Conservation (phyloP, 2,113 vertebrate species). For the Brienomyrus longianalis region DNA sequence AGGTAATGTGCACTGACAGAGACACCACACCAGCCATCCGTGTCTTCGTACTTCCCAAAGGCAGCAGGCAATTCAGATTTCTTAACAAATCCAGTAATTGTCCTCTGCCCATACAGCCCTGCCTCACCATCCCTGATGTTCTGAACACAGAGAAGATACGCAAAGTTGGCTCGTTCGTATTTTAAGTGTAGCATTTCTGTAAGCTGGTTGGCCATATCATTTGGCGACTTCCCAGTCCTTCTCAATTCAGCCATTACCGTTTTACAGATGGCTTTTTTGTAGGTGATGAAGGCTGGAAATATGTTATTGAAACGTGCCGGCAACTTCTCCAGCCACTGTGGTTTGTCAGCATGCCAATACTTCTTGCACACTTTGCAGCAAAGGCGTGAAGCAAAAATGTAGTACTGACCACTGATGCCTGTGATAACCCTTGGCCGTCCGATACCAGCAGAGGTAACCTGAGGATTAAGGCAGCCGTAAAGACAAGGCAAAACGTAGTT, state of each 20-base stretch:
- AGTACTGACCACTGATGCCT: not conserved
- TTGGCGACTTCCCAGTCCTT: too few relatives aligned
- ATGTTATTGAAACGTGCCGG: not conserved
- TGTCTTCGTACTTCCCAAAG: not conserved
- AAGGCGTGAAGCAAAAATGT: not conserved
- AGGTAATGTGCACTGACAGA: too few relatives aligned
- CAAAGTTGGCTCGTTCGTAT: too few relatives aligned
- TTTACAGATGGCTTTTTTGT: too few relatives aligned
- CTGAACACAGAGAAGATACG: too few relatives aligned
- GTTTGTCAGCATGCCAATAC: not conserved
- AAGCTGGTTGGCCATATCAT: too few relatives aligned
- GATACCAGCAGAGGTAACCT: not conserved
- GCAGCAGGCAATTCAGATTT: not conserved
- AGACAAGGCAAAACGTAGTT: not conserved
- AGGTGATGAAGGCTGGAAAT: too few relatives aligned
- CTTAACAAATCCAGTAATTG: not conserved
- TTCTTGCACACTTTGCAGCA: not conserved
- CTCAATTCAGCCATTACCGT: too few relatives aligned
- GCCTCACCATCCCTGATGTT: too few relatives aligned
- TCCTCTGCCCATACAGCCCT: too few relatives aligned
- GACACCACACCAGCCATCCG: not conserved
- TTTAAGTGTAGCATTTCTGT: too few relatives aligned
- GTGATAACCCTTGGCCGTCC: not conserved
- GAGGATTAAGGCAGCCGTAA: not conserved
- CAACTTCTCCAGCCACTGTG: not conserved